Evolutionary conservation across 2,888 invertebrate species (phyloP).

Genomic region (Onchidella celtica): DNA sequence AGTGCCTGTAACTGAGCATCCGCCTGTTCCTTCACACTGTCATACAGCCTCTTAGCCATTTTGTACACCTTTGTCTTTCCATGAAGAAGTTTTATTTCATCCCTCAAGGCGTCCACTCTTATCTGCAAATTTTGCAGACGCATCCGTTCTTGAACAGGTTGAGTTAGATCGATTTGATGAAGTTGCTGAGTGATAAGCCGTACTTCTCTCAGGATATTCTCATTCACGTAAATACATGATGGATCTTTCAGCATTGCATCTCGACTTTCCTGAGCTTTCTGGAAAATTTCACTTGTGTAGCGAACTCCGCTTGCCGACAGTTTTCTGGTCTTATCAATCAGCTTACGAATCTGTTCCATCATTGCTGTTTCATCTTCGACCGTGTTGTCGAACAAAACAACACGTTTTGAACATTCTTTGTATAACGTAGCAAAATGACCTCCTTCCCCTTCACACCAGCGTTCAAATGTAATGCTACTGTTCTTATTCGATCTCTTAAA

Average conservation of each 20-base stretch:
- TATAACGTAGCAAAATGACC: neutral
- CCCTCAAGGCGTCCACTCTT: too few relatives aligned
- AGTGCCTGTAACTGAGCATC: too few relatives aligned
- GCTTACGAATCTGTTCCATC: neutral
- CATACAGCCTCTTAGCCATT: too few relatives aligned
- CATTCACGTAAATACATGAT: too few relatives aligned
- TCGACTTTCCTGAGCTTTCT: neutral
- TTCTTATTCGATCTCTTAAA: neutral
- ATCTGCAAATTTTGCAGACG: too few relatives aligned
- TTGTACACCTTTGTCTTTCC: too few relatives aligned
- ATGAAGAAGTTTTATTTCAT: too few relatives aligned
- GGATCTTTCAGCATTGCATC: neutral
- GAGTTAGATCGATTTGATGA: too few relatives aligned
- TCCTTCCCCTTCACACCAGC: neutral
- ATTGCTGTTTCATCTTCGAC: neutral
- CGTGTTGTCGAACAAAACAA: neutral
- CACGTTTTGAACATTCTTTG: neutral
- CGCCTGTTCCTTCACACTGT: too few relatives aligned
- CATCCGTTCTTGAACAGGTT: too few relatives aligned
- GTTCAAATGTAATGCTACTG: neutral
- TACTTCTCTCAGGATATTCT: too few relatives aligned
- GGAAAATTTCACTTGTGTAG: neutral
- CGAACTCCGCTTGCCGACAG: neutral
- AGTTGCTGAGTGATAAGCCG: too few relatives aligned
- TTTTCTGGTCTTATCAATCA: neutral